Evolutionary conservation across 2,797 vertebrate species (phyloP).

Genomic region (Sciurus carolinensis): DNA sequence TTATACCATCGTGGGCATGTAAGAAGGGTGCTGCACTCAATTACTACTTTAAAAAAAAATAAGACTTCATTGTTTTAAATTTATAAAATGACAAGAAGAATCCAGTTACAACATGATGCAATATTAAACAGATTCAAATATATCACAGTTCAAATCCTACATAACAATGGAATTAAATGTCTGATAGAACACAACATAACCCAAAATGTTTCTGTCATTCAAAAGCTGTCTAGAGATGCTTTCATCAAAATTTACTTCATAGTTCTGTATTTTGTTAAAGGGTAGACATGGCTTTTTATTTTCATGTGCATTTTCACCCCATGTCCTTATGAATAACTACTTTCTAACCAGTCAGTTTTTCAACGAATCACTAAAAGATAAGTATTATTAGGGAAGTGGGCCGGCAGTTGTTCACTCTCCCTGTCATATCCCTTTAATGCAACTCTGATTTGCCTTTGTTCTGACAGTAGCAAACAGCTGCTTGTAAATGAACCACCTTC

Average conservation of each 20-base stretch:
- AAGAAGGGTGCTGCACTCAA: neutral
- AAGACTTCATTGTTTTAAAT: slow-evolving; percentile 9
- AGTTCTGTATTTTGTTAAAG: slow-evolving; percentile 72
- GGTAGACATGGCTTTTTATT: slow-evolving; percentile 64
- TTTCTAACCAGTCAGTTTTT: slow-evolving; percentile 78
- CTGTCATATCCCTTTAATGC: slow-evolving; percentile 93
- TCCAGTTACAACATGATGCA: neutral
- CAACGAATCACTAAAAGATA: slow-evolving; percentile 82
- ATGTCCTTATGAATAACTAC: slow-evolving; percentile 80
- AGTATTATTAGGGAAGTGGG: slow-evolving; percentile 87
- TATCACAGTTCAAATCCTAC: neutral
- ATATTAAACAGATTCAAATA: neutral
- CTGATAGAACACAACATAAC: neutral
- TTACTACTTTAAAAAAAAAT: slow-evolving; percentile 35
- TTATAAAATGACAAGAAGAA: slow-evolving; percentile 41
- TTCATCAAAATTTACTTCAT: slow-evolving; percentile 54
- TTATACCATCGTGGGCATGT: slow-evolving; percentile 35
- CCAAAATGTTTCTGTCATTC: slow-evolving; percentile 9
- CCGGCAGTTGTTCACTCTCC: slow-evolving; percentile 91
- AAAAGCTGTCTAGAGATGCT: neutral
- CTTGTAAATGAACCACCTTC: slow-evolving; percentile 95
- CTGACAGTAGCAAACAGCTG: slow-evolving; percentile 95
- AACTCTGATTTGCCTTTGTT: slow-evolving; percentile 93
- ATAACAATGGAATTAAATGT: slow-evolving; percentile 31
- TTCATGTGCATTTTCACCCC: slow-evolving; percentile 74